Evolutionary conservation across 1,140 invertebrate species (phyloP), one percentile per base, ranked within the genome.

Genomic region (Pteromalus puparum): DNA sequence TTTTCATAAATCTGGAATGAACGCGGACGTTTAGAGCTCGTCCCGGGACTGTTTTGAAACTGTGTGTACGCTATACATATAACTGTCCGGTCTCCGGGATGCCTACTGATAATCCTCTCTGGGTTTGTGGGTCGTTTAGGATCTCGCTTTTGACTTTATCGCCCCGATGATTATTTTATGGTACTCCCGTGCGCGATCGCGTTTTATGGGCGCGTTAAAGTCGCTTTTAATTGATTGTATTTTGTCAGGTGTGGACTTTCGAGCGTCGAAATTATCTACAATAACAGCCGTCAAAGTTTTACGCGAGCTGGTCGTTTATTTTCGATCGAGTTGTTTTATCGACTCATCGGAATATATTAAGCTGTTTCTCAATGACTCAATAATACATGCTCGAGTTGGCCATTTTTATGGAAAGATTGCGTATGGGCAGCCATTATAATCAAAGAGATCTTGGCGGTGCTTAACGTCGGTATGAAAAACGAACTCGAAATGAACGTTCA

Each of bases 1-100:
- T 81, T 75, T 84, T 48, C 78, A 81, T 81, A 84, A 84, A 84
- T 84, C 38, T 21, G 61, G 75, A 81, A 75, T 75, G 53, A 61
- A n/a, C n/a, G 42, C 68, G 7, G 34, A 21, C 68, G 26, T 73
- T 72, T 30, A 82, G 42, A 48, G 61, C 21, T 70, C 38, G 65
- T 53, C 7, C 67, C 24, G 34, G 7, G 28, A 6, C 5, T 46
- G 30, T 28, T 65, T 72, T 81, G 10, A 24, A 81, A 74, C 24
- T 53, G 67, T n/a, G 48, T 73, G 53, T 26, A 81, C 12, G 30
- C 1, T n/a, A n/a, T n/a, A n/a, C n/a, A n/a, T 53, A 53, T 53
- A 18, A 70, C 67, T 72, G 13, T 4, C 28, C 76, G 76, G 34
- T 78, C 26, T 48, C 26, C 61, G 21, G 26, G 67, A 28, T 1